These are phyloP conservation scores for Chrysolina oricalcia DNA, from an alignment of 2,888 invertebrate genomes.

Conservation along the genomic window DNA sequence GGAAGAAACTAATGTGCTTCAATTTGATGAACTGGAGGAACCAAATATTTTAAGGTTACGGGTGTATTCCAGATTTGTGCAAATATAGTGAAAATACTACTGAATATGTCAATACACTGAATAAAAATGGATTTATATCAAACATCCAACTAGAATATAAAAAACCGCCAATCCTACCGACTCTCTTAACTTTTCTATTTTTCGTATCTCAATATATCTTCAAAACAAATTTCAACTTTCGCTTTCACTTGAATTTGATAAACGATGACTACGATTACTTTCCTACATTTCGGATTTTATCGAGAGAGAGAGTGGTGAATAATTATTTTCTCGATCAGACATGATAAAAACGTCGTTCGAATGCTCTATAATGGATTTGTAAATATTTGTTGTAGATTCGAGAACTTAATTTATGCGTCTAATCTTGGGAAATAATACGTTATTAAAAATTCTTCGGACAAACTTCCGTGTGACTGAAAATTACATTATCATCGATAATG, in stretches of 20 bases:
- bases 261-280: not conserved
- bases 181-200: not conserved
- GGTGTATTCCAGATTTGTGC: too few species aligned
- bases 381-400: not conserved
- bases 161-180: too few species aligned
- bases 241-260: constrained; percentile 1
- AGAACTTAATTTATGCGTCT: not conserved
- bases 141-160: too few species aligned
- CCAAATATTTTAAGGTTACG: too few species aligned
- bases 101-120: too few species aligned
- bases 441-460: not conserved
- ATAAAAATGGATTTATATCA: too few species aligned
- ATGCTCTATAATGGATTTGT: not conserved
- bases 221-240: not conserved
- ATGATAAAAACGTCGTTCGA: not conserved
- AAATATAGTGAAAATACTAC: too few species aligned
- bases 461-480: not conserved
- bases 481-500: constrained; percentile 10
- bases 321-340: not conserved
- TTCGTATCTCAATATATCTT: not conserved
- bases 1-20: too few species aligned
- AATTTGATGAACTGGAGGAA: too few species aligned
- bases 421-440: not conserved
- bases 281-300: not conserved
- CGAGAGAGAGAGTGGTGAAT: not conserved